Percentiles rank a stretch among this genome's conserved stretches.
Conservation (phyloP, 2,797 vertebrate genomes). For the Chelonia mydas region DNA sequence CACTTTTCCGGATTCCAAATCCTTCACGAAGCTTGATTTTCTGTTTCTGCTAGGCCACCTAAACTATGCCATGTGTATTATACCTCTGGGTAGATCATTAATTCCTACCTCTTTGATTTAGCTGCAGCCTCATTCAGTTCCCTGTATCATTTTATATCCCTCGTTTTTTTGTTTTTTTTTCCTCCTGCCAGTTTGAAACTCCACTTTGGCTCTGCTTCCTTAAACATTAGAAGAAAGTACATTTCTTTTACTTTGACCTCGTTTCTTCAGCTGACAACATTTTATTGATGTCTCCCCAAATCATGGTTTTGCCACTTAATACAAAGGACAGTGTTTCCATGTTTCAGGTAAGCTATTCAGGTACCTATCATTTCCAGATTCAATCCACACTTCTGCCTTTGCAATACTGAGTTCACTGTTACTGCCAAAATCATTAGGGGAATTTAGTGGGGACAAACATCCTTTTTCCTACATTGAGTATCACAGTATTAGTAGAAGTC, state of each 20-base stretch:
- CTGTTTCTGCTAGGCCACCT: slow-evolving; percentile 52
- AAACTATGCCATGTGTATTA: slow-evolving; percentile 45
- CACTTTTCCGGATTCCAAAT: slow-evolving; percentile 27
- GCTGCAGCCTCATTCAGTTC: slow-evolving; percentile 53
- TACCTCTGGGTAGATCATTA: slow-evolving; percentile 63
- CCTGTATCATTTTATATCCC: slow-evolving; percentile 63
- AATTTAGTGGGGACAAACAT: slow-evolving; percentile 61
- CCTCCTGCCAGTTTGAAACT: slow-evolving; percentile 61
- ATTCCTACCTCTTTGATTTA: slow-evolving; percentile 68
- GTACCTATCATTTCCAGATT: slow-evolving; percentile 51
- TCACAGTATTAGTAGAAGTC: neutral
- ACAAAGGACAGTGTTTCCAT: neutral
- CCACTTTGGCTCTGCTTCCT: slow-evolving; percentile 67
- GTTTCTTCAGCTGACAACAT: slow-evolving; percentile 68
- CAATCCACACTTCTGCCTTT: slow-evolving; percentile 29
- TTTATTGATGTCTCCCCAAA: slow-evolving; percentile 54
- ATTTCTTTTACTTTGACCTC: slow-evolving; percentile 68
- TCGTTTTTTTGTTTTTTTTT: neutral
- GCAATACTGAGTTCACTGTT: slow-evolving; percentile 30
- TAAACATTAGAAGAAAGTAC: slow-evolving; percentile 61
- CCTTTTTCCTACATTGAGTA: slow-evolving; percentile 54
- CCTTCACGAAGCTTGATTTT: slow-evolving; percentile 50
- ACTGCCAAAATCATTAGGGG: slow-evolving; percentile 65
- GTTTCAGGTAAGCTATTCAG: slow-evolving; percentile 63
- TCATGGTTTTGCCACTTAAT: slow-evolving; percentile 53